phyloP scores from a whole-genome alignment of 2,888 invertebrate species.

The Netelia melanura region DNA sequence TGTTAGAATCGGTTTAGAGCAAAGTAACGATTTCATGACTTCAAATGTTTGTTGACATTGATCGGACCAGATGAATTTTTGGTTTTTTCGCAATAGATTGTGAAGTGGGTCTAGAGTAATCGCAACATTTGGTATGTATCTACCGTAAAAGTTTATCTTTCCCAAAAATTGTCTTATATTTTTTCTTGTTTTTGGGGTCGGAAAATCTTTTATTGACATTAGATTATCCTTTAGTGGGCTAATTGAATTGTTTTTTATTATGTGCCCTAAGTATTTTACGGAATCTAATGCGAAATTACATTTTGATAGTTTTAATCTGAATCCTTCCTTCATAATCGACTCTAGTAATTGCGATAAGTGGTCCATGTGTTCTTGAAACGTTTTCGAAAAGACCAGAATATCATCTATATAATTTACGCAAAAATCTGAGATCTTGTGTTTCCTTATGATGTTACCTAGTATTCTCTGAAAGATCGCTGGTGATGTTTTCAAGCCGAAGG shows the following conservation, averaged over 20 bases:
- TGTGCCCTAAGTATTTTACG: constrained; percentile 38
- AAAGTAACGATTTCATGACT: constrained; percentile 37
- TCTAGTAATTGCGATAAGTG: constrained; percentile 43
- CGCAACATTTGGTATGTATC: constrained; percentile 29
- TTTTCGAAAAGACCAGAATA: constrained; percentile 39
- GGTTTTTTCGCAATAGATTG: constrained; percentile 42
- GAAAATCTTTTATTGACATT: constrained; percentile 49
- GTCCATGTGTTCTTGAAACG: constrained; percentile 31
- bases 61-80: constrained; percentile 42
- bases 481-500: constrained; percentile 37
- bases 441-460: constrained; percentile 50
- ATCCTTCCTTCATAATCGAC: constrained; percentile 42
- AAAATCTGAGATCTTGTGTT: constrained; percentile 31
- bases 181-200: constrained; percentile 28
- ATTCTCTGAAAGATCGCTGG: constrained; percentile 55
- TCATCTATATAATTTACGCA: constrained; percentile 49
- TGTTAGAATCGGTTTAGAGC: constrained; percentile 33
- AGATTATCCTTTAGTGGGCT: constrained; percentile 45
- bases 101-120: constrained; percentile 46
- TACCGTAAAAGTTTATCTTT: constrained; percentile 36
- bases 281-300: constrained; percentile 47
- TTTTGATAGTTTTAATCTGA: constrained; percentile 43
- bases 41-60: constrained; percentile 33
- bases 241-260: constrained; percentile 44
- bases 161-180: constrained; percentile 47